These are phyloP conservation scores for Takifugu ocellatus DNA, from an alignment of 2,797 vertebrate genomes.

Conservation along the genomic window DNA sequence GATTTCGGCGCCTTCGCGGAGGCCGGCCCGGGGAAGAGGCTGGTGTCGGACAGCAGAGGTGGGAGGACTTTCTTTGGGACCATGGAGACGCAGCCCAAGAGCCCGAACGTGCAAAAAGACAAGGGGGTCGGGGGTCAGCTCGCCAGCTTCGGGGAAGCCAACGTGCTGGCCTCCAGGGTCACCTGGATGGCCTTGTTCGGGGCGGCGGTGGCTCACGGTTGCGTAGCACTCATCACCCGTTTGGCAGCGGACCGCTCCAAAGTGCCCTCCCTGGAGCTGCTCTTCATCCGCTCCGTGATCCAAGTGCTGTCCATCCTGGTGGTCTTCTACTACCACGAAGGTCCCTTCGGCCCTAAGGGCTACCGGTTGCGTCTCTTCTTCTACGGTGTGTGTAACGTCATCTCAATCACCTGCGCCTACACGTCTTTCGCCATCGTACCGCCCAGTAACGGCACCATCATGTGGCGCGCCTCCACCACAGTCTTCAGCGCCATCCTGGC, in stretches of 20 bases:
- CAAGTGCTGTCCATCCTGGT: slow-evolving; percentile 91
- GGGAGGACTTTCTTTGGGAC: slow-evolving; percentile 90
- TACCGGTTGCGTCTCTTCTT: slow-evolving; percentile 92
- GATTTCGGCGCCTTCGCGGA: slow-evolving; percentile 85
- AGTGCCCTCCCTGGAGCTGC: slow-evolving; percentile 95
- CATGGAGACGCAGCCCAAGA: slow-evolving; percentile 77
- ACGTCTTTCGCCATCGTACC: slow-evolving; percentile 96
- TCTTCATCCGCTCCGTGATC: slow-evolving; percentile 96
- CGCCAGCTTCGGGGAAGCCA: slow-evolving; percentile 86
- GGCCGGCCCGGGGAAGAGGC: slow-evolving; percentile 83
- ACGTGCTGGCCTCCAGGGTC: slow-evolving; percentile 84
- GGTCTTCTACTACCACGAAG: slow-evolving; percentile 89
- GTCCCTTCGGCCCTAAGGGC: slow-evolving; percentile 92
- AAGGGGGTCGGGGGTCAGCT: slow-evolving; percentile 77
- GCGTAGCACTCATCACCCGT: slow-evolving; percentile 92
- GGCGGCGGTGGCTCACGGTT: slow-evolving; percentile 91
- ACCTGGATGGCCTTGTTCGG: slow-evolving; percentile 93
- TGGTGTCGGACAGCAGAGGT: slow-evolving; percentile 78
- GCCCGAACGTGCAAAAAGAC: slow-evolving; percentile 63
- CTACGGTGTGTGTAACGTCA: slow-evolving; percentile 95
- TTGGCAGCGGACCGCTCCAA: slow-evolving; percentile 93
- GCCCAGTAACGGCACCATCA: slow-evolving; percentile 95
- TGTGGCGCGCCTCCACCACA: slow-evolving; percentile 97
- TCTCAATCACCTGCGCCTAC: slow-evolving; percentile 98
- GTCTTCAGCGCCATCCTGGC: slow-evolving; percentile 94